Evolutionary conservation across 2,113 vertebrate genomes (phyloP), one percentile per base, ranked within the genome.

Genomic region (Chitala chitala): DNA sequence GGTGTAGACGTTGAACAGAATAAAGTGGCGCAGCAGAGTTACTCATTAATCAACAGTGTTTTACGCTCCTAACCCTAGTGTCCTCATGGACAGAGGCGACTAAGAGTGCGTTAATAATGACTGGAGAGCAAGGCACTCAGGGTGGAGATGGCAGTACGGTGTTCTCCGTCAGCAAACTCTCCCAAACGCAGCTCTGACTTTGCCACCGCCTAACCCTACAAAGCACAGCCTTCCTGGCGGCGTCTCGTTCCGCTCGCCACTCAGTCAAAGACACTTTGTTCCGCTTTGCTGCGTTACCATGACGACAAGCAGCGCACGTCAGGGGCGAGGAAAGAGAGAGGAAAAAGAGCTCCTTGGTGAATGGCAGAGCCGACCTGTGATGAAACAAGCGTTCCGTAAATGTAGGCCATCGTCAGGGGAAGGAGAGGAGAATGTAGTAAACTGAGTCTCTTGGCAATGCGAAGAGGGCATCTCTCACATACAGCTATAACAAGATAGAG

Each of bases 321-420:
- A 69, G 31, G 66, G 33, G 69, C 68, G 53, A n/a, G 29, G 46
- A 33, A n/a, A 24, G n/a, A n/a, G n/a, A n/a, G n/a, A n/a, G n/a
- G n/a, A n/a, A n/a, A n/a, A n/a, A n/a, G n/a, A 54, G 50, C 50
- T 54, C 22, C 50, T 54, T 20, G 8, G 24, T 69, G 26, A 53
- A 69, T 53, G 68, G 69, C 2, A 5, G n/a, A 61, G n/a, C 29
- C 24, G n/a, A 33, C 69, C 13, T 71, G 50, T 38, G 31, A 71
- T 54, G 50, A 71, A 24, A 24, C 33, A 4, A 15, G 10, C 31
- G 9, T 38, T 31, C 50, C 33, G 68, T 50, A 53, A 66, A 69
- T 69, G 68, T 69, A 33, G 66, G 44, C 44, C 48, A 38, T 24
- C 29, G 64, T 15, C 20, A 8, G 48, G 48, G 48, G 48, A 20